These are phyloP conservation scores for Operophtera brumata DNA, from an alignment of 2,888 invertebrate species.

Conservation along the genomic window DNA sequence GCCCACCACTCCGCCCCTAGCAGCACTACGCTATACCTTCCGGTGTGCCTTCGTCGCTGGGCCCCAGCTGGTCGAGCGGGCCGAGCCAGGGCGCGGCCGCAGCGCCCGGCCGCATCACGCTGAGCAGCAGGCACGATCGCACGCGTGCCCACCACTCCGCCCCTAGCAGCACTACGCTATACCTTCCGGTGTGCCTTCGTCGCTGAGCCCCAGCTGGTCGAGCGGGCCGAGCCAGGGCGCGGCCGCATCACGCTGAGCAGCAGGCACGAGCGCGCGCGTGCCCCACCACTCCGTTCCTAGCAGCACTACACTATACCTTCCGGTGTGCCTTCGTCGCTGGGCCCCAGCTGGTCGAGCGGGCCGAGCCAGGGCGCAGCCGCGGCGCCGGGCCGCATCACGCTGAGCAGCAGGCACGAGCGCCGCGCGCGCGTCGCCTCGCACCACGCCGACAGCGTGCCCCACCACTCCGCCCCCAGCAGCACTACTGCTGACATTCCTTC, in stretches of 20 bases:
- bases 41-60: constrained; percentile 81
- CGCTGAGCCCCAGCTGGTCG: too few species aligned
- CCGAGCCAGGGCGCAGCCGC: constrained; percentile 94
- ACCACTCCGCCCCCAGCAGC: constrained; percentile 92
- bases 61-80: constrained; percentile 87
- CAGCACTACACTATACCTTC: too few species aligned
- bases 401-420: constrained; percentile 92
- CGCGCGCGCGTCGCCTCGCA: constrained; percentile 84
- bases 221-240: too few species aligned
- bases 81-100: constrained; percentile 94
- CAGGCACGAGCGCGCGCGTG: too few species aligned
- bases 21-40: too few species aligned
- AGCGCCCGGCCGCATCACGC: constrained; percentile 89
- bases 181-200: too few species aligned
- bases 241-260: too few species aligned
- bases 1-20: too few species aligned
- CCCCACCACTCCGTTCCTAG: too few species aligned
- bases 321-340: constrained; percentile 81
- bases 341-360: constrained; percentile 87
- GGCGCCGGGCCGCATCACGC: constrained; percentile 89
- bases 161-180: too few species aligned
- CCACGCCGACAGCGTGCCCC: constrained; percentile 96
- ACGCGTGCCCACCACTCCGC: constrained; percentile 90
- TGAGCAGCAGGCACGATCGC: constrained; percentile 93
- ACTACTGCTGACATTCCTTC: constrained; percentile 96